phyloP scores from a whole-genome alignment of 2,888 invertebrate genomes.

The Pachycephus smyrnensis region DNA sequence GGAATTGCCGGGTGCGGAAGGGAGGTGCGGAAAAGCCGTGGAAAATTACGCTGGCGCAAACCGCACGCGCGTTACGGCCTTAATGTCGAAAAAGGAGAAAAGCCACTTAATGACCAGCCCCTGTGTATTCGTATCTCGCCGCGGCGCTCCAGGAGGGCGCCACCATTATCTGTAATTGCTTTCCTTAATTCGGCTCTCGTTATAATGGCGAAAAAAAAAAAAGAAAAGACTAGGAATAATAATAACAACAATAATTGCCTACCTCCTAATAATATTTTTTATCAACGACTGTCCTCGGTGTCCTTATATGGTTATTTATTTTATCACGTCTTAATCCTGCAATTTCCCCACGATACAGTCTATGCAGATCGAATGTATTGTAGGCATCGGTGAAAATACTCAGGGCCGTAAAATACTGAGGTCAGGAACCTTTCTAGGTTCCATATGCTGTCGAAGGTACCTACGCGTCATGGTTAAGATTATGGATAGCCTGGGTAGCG shows the following conservation, averaged over 20 bases:
- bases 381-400: neutral
- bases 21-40: neutral
- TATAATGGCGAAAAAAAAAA: neutral
- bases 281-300: neutral
- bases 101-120: constrained; percentile 41
- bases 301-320: too few species aligned
- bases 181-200: constrained; percentile 49
- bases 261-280: neutral
- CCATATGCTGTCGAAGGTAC: neutral
- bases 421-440: neutral
- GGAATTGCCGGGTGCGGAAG: neutral
- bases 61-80: constrained; percentile 47
- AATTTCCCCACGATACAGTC: too few species aligned
- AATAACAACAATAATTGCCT: neutral
- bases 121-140: constrained; percentile 36
- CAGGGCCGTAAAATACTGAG: neutral
- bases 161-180: constrained; percentile 61
- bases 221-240: neutral
- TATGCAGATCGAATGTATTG: too few species aligned
- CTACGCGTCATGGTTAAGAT: neutral
- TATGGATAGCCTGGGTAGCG: constrained; percentile 16
- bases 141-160: neutral
- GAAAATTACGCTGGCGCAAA: constrained; percentile 39
- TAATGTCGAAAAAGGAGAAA: constrained; percentile 43
- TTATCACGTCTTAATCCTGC: too few species aligned